Evolutionary conservation across 2,797 vertebrate species (phyloP).

Genomic region (Cynodonichthys magdalenae): DNA sequence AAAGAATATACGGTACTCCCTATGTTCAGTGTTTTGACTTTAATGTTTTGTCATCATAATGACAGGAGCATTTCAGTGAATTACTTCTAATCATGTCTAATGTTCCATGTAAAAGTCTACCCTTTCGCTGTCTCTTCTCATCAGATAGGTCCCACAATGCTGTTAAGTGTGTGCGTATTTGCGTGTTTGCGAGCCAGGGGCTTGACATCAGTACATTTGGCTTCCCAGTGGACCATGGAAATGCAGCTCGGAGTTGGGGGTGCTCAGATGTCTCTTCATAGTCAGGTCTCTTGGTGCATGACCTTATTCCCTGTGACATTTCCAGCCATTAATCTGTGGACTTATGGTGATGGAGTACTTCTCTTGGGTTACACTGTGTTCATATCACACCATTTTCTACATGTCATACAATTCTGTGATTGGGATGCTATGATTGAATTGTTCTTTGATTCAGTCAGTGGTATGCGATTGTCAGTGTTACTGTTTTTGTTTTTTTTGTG

Average conservation of each 20-base stretch:
- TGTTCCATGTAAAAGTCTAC: constrained; percentile 75
- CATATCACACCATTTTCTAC: constrained; percentile 67
- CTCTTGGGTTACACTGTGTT: constrained; percentile 71
- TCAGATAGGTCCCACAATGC: constrained; percentile 51
- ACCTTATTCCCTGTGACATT: constrained; percentile 84
- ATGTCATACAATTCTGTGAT: constrained; percentile 51
- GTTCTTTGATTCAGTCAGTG: constrained; percentile 56
- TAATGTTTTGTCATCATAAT: constrained; percentile 17
- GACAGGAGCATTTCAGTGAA: constrained; percentile 59
- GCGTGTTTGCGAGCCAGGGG: constrained; percentile 29
- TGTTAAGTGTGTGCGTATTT: constrained; percentile 38
- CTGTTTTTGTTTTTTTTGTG: neutral
- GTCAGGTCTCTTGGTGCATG: constrained; percentile 71
- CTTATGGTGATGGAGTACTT: constrained; percentile 74
- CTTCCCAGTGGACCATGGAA: constrained; percentile 61
- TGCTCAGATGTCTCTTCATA: constrained; percentile 70
- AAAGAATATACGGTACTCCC: constrained; percentile 4
- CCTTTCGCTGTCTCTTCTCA: constrained; percentile 67
- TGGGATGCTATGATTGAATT: constrained; percentile 39
- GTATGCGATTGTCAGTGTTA: constrained; percentile 24
- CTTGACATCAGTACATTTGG: constrained; percentile 67
- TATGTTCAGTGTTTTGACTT: constrained; percentile 9
- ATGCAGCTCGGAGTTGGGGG: constrained; percentile 57
- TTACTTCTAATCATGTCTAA: constrained; percentile 78
- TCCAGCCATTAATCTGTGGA: constrained; percentile 82